These are phyloP conservation scores for Steinernema carpocapsae DNA, from an alignment of 2,888 invertebrate species.

Conservation along the genomic window DNA sequence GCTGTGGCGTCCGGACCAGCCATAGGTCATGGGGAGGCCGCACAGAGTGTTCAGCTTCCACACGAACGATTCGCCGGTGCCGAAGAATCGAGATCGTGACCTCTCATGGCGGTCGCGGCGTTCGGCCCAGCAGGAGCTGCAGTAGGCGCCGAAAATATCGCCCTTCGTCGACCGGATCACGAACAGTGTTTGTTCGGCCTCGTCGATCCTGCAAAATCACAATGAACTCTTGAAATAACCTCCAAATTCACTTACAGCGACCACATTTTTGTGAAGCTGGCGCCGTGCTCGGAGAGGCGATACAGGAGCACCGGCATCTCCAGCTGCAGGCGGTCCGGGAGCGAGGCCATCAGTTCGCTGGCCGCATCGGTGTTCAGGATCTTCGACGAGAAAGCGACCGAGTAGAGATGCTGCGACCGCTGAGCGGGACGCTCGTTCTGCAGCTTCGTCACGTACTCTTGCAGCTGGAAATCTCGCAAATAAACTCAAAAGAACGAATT, in stretches of 20 bases:
- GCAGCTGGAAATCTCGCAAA: neutral
- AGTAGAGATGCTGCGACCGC: conserved; percentile 32
- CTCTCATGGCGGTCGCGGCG: conserved; percentile 62
- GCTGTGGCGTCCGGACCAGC: conserved; percentile 58
- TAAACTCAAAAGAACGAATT: conserved; percentile 29
- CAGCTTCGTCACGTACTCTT: conserved; percentile 29
- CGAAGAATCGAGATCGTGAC: conserved; percentile 52
- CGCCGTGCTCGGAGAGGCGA: conserved; percentile 64
- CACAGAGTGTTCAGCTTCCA: conserved; percentile 54
- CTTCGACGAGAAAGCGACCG: conserved; percentile 47
- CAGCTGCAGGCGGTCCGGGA: conserved; percentile 63
- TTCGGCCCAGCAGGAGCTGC: conserved; percentile 63
- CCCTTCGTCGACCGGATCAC: conserved; percentile 58
- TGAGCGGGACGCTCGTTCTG: conserved; percentile 37
- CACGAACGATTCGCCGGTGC: conserved; percentile 66
- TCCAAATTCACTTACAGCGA: conserved; percentile 50
- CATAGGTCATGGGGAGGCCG: conserved; percentile 59
- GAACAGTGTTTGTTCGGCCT: conserved; percentile 61
- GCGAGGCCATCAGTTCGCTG: conserved; percentile 57
- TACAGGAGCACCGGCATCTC: conserved; percentile 62
- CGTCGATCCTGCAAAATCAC: conserved; percentile 54
- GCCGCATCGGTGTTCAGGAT: conserved; percentile 60
- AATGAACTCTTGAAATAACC: neutral
- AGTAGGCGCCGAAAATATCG: conserved; percentile 66
- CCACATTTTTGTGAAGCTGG: conserved; percentile 66